Evolutionary conservation across 92 coral and sea anemone genomes (phyloP).

Genomic region (Porites rus): DNA sequence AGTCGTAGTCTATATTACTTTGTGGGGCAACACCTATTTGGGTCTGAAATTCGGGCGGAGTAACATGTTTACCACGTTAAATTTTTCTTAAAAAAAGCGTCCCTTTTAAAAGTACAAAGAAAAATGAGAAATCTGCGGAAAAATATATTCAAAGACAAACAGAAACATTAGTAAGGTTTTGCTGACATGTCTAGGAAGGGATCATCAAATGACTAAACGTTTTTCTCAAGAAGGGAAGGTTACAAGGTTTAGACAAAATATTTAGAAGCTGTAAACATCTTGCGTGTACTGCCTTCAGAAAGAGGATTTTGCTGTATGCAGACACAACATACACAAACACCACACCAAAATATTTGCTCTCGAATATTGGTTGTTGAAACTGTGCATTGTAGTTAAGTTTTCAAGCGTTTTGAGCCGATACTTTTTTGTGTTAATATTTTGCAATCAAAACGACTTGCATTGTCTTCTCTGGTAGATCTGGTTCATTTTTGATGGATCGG

Average conservation of each 20-base stretch:
- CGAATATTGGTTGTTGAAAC: conserved; percentile 63
- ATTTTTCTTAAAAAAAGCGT: no score
- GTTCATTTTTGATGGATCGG: conserved; percentile 2
- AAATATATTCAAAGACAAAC: not conserved
- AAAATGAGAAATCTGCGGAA: not conserved
- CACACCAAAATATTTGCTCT: conserved; percentile 70
- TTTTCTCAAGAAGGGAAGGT: not conserved
- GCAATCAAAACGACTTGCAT: not conserved
- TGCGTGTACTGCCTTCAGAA: conserved; percentile 56
- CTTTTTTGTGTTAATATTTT: not conserved
- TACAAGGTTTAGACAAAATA: conserved; percentile 10
- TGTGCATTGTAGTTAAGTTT: not conserved
- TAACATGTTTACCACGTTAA: not conserved
- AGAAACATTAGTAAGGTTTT: not conserved
- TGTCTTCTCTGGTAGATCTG: conserved; percentile 6
- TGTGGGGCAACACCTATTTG: not conserved
- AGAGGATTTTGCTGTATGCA: conserved; percentile 79
- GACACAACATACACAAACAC: conserved; percentile 74
- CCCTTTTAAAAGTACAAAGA: not conserved
- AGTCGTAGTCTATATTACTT: not conserved
- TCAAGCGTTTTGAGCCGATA: conserved; percentile 10
- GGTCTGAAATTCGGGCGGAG: not conserved
- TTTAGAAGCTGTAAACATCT: conserved; percentile 61
- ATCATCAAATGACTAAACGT: not conserved
- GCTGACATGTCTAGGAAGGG: not conserved